Conservation (phyloP, 2,888 invertebrate genomes). For the Plutella xylostella region DNA sequence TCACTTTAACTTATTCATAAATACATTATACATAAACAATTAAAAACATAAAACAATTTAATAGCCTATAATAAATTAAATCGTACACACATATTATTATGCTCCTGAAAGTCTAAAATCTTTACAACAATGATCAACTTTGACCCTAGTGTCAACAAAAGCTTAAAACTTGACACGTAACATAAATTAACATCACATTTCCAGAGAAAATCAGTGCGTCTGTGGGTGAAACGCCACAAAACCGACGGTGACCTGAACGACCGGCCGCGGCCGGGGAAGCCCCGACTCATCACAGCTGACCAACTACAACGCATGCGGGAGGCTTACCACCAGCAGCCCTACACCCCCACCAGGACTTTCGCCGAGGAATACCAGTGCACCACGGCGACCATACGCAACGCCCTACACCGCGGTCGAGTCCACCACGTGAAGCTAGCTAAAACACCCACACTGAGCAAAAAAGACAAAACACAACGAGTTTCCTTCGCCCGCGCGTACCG, state of each 20-base stretch:
- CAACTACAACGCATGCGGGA: neutral
- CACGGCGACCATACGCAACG: conserved; percentile 1
- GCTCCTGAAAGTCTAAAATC: too few species aligned
- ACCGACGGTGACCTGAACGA: neutral
- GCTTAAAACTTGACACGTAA: too few species aligned
- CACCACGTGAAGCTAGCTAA: conserved; percentile 7
- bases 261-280: neutral
- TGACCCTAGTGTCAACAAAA: too few species aligned
- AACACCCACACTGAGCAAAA: conserved; percentile 9
- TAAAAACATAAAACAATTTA: too few species aligned
- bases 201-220: neutral
- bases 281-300: neutral
- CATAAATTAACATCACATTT: neutral
- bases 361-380: conserved; percentile 7
- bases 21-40: too few species aligned
- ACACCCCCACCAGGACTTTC: conserved; percentile 5
- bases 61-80: too few species aligned
- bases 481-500: conserved; percentile 16
- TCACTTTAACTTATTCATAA: too few species aligned
- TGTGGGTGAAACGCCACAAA: neutral
- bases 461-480: conserved; percentile 13
- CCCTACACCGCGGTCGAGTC: neutral
- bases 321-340: conserved; percentile 3
- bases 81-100: too few species aligned
- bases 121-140: too few species aligned